phyloP scores from a whole-genome alignment of 1,140 invertebrate species.

The Drosophila virilis region DNA sequence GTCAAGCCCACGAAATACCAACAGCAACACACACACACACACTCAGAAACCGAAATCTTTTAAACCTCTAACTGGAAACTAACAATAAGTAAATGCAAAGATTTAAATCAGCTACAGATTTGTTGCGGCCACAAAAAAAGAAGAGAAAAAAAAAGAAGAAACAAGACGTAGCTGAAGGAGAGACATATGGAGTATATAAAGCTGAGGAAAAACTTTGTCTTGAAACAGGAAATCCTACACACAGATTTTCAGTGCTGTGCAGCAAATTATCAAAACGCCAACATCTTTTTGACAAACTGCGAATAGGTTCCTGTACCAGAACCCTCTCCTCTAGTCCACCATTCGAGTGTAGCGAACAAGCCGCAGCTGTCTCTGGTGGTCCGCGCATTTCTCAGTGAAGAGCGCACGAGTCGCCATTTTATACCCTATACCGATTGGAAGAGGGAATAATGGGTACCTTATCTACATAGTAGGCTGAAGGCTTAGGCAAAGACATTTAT shows the following conservation, averaged over 20 bases:
- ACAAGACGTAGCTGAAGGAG: constrained; percentile 14
- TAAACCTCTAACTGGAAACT: constrained; percentile 63
- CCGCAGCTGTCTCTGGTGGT: constrained; percentile 53
- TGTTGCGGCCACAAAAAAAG: constrained; percentile 51
- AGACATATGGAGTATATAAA: constrained; percentile 33
- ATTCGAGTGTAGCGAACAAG: constrained; percentile 39
- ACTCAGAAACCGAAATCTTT: constrained; percentile 36
- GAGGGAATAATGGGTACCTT: neutral
- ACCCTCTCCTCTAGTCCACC: neutral
- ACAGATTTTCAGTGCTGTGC: constrained; percentile 49
- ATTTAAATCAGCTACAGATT: constrained; percentile 75
- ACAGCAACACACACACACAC: constrained; percentile 27
- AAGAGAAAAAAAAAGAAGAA: constrained; percentile 19
- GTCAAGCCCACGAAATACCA: constrained; percentile 50
- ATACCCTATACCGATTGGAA: neutral
- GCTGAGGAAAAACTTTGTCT: constrained; percentile 42
- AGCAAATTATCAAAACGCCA: constrained; percentile 82
- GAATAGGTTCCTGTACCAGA: constrained; percentile 46
- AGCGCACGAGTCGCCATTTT: constrained; percentile 58
- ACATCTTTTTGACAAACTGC: constrained; percentile 83
- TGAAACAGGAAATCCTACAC: constrained; percentile 80
- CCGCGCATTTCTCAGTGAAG: constrained; percentile 43
- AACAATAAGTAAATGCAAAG: constrained; percentile 77
- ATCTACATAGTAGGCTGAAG: too few species aligned
- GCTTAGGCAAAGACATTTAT: too few species aligned